Evolutionary conservation across 2,888 invertebrate genomes (phyloP).

Genomic region (Ecdyonurus torrentis): DNA sequence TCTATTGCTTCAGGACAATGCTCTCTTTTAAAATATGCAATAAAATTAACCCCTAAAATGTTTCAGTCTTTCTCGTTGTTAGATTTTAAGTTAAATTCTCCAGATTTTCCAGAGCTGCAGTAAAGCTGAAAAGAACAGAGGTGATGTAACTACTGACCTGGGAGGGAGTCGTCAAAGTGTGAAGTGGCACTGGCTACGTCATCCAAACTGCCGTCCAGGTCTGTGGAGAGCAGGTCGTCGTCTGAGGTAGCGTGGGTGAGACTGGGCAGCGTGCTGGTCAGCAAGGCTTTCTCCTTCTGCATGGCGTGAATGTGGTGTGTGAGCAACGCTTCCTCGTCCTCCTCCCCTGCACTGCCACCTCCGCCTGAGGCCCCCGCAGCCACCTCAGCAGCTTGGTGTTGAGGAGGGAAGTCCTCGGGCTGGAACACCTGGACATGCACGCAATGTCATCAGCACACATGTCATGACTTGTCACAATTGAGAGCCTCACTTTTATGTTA

Average conservation of each 20-base stretch:
- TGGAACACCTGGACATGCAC: constrained; percentile 28
- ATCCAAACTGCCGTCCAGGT: constrained; percentile 49
- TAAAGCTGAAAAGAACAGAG: too few species aligned
- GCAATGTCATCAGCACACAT: too few species aligned
- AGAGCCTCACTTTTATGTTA: too few species aligned
- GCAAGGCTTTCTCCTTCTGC: constrained; percentile 61
- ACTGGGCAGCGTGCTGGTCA: constrained; percentile 63
- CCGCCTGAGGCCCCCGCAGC: constrained; percentile 18
- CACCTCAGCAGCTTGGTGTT: constrained; percentile 20
- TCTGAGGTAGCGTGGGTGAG: constrained; percentile 71
- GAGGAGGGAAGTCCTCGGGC: constrained; percentile 33
- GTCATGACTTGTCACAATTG: too few species aligned
- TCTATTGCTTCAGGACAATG: too few species aligned
- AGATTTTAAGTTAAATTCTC: too few species aligned
- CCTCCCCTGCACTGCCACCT: constrained; percentile 27
- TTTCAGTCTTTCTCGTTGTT: too few species aligned
- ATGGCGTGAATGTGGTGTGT: constrained; percentile 66
- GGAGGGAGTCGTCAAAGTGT: constrained; percentile 2
- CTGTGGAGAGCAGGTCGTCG: constrained; percentile 67
- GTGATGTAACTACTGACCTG: background rate
- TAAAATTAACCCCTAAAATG: too few species aligned
- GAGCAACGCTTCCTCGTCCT: constrained; percentile 56
- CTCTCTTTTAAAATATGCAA: too few species aligned
- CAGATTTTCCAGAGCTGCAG: too few species aligned
- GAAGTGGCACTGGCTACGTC: constrained; percentile 22